Evolutionary conservation across 2,888 invertebrate species (phyloP).

Genomic region (Theodoxus fluviatilis): DNA sequence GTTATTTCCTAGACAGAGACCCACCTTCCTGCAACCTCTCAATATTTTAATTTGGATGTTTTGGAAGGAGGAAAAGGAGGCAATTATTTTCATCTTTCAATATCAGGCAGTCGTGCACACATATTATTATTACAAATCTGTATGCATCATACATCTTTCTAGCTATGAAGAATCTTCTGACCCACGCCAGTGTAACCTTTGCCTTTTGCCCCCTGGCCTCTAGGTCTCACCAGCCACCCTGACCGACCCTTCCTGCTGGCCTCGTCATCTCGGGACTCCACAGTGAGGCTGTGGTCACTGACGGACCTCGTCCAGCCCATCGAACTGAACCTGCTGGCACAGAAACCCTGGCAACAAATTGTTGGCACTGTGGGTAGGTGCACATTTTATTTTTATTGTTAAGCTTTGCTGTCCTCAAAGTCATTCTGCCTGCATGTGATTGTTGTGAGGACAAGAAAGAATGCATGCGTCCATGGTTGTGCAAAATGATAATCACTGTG

Average conservation of each 20-base stretch:
- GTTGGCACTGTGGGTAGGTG: too few relatives aligned
- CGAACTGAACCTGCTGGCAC: slow-evolving; percentile 60
- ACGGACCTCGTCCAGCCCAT: slow-evolving; percentile 62
- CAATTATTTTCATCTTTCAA: not conserved
- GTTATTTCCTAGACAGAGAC: too few relatives aligned
- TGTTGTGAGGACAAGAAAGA: too few relatives aligned
- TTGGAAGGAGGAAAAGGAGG: not conserved
- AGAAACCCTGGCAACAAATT: slow-evolving; percentile 57
- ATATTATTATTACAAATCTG: too few relatives aligned
- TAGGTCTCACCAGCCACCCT: slow-evolving; percentile 66
- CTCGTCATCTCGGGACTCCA: slow-evolving; percentile 67
- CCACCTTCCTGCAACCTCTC: too few relatives aligned
- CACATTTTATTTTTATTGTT: too few relatives aligned
- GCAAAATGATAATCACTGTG: too few relatives aligned
- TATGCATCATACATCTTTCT: not conserved
- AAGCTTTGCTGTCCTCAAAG: too few relatives aligned
- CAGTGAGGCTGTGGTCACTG: slow-evolving; percentile 66
- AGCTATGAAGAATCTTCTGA: not conserved
- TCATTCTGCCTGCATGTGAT: too few relatives aligned
- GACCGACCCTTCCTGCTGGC: slow-evolving; percentile 65
- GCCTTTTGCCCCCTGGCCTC: slow-evolving; percentile 24
- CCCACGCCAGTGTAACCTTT: not conserved
- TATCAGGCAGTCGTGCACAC: too few relatives aligned
- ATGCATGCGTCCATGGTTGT: too few relatives aligned
- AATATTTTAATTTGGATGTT: too few relatives aligned